Evolutionary conservation across 2,113 vertebrate genomes (phyloP), one percentile per base, ranked within the genome.

Genomic region (Phyllopteryx taeniolatus): DNA sequence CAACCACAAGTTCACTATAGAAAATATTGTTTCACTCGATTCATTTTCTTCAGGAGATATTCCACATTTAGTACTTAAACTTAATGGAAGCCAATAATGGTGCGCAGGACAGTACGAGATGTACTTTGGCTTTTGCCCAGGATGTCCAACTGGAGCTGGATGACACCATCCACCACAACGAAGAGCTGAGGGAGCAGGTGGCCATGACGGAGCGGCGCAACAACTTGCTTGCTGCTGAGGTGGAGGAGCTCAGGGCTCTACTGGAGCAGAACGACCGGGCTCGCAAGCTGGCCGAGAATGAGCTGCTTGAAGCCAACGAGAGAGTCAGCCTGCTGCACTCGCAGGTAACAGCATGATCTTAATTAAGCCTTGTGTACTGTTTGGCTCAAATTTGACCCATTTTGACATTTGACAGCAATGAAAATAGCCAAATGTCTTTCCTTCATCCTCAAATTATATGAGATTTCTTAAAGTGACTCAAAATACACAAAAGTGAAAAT

Each of bases 241-340:
- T 96, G 85, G 96, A 95, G 73, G 96, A 98, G 88, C 91, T 96
- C 62, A 89, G 95, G 66, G 92, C 91, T 0, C 88, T 88, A 0
- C 88, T 96, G 89, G 95, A 96, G 80, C 96, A 98, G 91, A 94
- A 93, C 0, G 95, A 97, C 12, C 92, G 95, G 9, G 90, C 93
- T 75, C 93, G 95, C 77, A 94, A 96, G 79, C 91, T 97, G 77
- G 96, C 95, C 0, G 96, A 98, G 74, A 96, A 96, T 51, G 96
- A 99, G 83, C 90, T 98, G 84, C 82, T 95, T 12, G 95, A 98
- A 78, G 89, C 91, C 79, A 94, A 90, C 0, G 95, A 98, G 82
- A 94, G 96, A 59, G 95, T 95, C 84, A 96, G 95, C 77, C 91
- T 98, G 54, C 85, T 98, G 67, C 96, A 98, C 61, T 93, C 97